A percentile compares a stretch with the other conserved stretches of the same genome.
Conservation (phyloP, 1,140 invertebrate genomes). For the Bilobella aurantiaca region DNA sequence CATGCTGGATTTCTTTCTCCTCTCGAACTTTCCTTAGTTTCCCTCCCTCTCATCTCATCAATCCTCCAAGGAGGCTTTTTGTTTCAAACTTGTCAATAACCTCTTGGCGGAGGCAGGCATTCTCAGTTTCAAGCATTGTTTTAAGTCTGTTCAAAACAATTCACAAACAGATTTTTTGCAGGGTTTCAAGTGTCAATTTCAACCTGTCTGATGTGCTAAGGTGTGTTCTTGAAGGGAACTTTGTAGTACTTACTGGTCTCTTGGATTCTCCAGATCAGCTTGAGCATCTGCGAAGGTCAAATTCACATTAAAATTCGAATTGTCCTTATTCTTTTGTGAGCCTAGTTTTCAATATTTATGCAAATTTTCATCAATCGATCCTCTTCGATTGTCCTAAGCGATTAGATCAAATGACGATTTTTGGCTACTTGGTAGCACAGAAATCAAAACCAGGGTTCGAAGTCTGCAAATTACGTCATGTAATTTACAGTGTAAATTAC, state of each 20-base stretch:
- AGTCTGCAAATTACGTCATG: too few relatives aligned
- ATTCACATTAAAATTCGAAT: conserved; percentile 15
- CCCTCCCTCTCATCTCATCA: conserved; percentile 25
- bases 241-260: too few relatives aligned
- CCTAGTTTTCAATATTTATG: conserved; percentile 18
- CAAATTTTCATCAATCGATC: conserved; percentile 13
- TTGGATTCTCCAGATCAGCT: conserved; percentile 18
- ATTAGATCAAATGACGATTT: too few relatives aligned
- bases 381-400: conserved; percentile 11
- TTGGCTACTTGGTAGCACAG: too few relatives aligned
- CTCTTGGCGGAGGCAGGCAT: conserved; percentile 6
- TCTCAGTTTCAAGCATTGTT: conserved; percentile 23
- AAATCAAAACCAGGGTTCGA: too few relatives aligned
- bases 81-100: conserved; percentile 18
- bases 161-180: too few relatives aligned
- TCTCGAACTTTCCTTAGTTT: conserved; percentile 15
- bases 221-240: too few relatives aligned
- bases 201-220: too few relatives aligned
- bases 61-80: conserved; percentile 14
- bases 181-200: too few relatives aligned
- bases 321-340: conserved; percentile 15
- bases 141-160: too few relatives aligned
- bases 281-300: conserved; percentile 2
- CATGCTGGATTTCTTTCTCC: conserved; percentile 16
- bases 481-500: too few relatives aligned